phyloP scores from a whole-genome alignment of 2,113 vertebrate genomes.

The Struthidea cinerea region DNA sequence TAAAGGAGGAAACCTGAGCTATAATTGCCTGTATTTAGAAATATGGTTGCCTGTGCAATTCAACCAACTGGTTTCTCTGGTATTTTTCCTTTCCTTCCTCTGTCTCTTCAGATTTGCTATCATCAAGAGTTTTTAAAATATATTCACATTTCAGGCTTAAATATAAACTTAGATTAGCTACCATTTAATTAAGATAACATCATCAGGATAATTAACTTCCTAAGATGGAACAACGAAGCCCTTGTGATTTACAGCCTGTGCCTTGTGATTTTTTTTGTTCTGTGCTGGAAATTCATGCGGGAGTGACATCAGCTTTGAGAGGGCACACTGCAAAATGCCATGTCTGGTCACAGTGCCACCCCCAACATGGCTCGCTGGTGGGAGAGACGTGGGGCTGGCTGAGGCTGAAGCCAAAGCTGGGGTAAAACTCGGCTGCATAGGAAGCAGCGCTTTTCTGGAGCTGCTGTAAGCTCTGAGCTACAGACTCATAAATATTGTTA shows the following conservation, averaged over 20 bases:
- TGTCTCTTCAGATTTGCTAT: constrained; percentile 56
- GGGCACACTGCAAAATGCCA: not conserved
- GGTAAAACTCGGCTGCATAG: not conserved
- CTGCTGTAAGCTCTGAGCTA: not conserved
- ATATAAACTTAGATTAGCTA: constrained; percentile 61
- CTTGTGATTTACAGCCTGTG: constrained; percentile 29
- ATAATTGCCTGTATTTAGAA: constrained; percentile 15
- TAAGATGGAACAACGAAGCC: constrained; percentile 12
- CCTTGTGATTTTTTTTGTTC: constrained; percentile 28
- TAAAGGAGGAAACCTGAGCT: constrained; percentile 55
- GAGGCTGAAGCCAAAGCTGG: not conserved
- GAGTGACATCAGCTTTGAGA: not conserved
- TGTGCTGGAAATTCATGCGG: not conserved
- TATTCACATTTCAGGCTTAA: constrained; percentile 49
- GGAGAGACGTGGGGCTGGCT: not conserved
- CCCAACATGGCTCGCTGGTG: not conserved
- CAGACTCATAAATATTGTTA: not conserved
- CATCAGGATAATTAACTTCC: constrained; percentile 52
- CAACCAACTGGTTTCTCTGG: constrained; percentile 48
- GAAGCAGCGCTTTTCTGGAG: not conserved
- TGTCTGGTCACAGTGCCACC: not conserved
- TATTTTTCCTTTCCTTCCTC: constrained; percentile 70
- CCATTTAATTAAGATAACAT: constrained; percentile 65
- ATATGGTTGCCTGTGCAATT: constrained; percentile 52
- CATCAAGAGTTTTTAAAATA: constrained; percentile 63